Evolutionary conservation across 2,113 vertebrate species (phyloP).

Genomic region (Petaurus breviceps): DNA sequence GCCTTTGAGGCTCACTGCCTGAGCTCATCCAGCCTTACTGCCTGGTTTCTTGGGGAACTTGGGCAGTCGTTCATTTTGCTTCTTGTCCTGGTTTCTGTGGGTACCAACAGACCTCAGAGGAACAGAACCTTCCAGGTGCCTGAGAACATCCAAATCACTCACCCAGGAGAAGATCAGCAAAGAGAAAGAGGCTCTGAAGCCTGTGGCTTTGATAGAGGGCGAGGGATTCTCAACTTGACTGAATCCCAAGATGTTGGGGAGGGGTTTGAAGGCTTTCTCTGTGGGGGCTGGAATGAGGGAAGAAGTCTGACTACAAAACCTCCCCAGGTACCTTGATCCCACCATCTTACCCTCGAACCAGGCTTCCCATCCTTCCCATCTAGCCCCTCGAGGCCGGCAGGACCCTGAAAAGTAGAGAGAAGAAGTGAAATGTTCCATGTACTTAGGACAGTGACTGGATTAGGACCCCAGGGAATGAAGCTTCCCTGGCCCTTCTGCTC

Average conservation of each 20-base stretch:
- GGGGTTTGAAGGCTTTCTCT: background rate
- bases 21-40: background rate
- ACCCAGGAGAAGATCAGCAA: too few species aligned
- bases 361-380: conserved; percentile 96
- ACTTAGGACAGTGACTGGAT: too few species aligned
- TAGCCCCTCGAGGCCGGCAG: conserved; percentile 92
- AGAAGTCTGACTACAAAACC: background rate
- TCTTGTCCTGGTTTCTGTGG: background rate
- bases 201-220: background rate
- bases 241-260: background rate
- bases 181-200: background rate
- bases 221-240: background rate
- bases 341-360: conserved; percentile 87
- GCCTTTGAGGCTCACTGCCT: background rate
- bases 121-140: background rate
- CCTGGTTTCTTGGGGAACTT: background rate
- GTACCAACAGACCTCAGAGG: background rate
- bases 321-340: background rate
- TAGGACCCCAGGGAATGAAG: too few species aligned
- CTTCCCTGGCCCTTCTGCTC: background rate
- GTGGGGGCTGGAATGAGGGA: background rate
- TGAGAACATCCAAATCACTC: background rate
- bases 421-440: background rate
- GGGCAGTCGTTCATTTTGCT: background rate
- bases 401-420: conserved; percentile 85